Percentiles rank a stretch among this genome's conserved stretches.
Conservation (phyloP, 2,113 vertebrate species). For the Calidris pugnax region DNA sequence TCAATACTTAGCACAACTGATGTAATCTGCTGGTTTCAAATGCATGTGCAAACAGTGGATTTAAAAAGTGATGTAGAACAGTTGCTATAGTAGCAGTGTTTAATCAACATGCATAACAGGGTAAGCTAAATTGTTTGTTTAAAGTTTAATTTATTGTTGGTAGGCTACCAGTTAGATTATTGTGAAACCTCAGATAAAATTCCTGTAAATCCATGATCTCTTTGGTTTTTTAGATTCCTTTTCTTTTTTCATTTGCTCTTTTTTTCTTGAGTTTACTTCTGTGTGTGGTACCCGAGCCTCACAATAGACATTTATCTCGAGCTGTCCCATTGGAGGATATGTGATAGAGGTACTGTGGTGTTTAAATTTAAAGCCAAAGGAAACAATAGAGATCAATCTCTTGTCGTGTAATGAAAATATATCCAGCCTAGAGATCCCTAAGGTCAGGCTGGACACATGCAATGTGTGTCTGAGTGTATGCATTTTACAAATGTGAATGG, state of each 20-base stretch:
- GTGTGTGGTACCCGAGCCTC: neutral
- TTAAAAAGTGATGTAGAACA: conserved; percentile 10
- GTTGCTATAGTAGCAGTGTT: conserved; percentile 24
- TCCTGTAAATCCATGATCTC: neutral
- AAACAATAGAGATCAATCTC: neutral
- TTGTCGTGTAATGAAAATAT: neutral
- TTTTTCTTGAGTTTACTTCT: neutral
- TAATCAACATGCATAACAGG: neutral
- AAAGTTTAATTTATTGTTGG: conserved; percentile 40
- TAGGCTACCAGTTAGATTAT: conserved; percentile 22
- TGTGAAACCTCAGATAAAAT: conserved; percentile 16
- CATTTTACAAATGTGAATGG: neutral
- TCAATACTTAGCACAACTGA: conserved; percentile 59
- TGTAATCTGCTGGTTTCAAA: conserved; percentile 70
- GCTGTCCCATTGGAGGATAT: neutral
- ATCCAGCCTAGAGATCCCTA: neutral
- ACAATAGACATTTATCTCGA: neutral
- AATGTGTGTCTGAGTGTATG: neutral
- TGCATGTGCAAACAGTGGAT: conserved; percentile 67
- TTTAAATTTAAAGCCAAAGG: neutral
- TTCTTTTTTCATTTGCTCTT: neutral
- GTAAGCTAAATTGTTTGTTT: neutral
- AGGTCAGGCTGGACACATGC: neutral
- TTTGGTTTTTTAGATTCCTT: neutral
- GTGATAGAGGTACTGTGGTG: neutral